These are phyloP conservation scores for Pangasianodon hypophthalmus DNA, from an alignment of 2,113 vertebrate species.

Conservation along the genomic window DNA sequence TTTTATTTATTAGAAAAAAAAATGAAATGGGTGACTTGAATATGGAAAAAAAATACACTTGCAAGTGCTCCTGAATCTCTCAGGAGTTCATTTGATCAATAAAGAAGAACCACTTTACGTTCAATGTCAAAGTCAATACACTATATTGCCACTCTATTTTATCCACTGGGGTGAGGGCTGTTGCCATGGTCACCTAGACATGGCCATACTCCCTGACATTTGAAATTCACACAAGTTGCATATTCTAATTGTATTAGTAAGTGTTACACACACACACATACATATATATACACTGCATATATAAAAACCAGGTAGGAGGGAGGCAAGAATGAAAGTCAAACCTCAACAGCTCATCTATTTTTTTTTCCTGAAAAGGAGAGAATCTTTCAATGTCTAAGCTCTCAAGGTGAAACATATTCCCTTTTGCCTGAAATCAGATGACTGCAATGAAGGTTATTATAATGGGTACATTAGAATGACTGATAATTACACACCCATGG, in stretches of 20 bases:
- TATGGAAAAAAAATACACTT: background rate
- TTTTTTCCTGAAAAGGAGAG: background rate
- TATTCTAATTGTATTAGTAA: background rate
- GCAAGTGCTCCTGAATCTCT: background rate
- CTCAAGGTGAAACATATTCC: constrained; percentile 1
- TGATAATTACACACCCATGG: constrained; percentile 11
- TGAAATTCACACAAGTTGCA: background rate
- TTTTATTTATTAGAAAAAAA: background rate
- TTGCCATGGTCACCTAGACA: background rate
- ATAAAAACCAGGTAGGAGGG: too few relatives aligned
- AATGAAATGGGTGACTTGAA: background rate
- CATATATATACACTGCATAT: background rate
- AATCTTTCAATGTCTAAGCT: background rate
- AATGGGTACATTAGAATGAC: background rate
- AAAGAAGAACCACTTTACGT: constrained; percentile 1
- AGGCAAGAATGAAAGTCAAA: background rate
- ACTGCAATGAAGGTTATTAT: constrained; percentile 9
- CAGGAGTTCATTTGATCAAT: background rate
- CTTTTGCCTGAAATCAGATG: constrained; percentile 6
- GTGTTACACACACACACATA: too few relatives aligned
- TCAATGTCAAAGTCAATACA: constrained; percentile 20
- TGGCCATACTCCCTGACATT: background rate
- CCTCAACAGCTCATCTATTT: background rate
- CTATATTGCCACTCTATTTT: background rate
- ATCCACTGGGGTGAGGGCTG: background rate